Conservation (phyloP, 1,140 invertebrate species). For the Hylaeus anthracinus region DNA sequence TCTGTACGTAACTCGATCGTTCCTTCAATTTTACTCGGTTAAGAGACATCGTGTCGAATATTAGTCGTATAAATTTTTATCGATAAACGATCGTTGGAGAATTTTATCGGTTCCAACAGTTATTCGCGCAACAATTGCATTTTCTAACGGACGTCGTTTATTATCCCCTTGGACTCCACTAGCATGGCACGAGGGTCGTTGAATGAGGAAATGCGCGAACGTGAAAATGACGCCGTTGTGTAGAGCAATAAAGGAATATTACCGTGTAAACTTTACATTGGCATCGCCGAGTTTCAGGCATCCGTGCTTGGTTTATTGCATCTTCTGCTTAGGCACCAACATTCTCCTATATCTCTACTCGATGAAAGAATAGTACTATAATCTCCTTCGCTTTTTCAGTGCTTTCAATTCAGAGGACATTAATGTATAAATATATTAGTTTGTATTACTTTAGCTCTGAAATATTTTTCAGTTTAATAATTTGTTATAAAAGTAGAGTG, state of each 20-base stretch:
- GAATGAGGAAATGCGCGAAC: neutral
- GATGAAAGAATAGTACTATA: too few species aligned
- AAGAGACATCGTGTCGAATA: neutral
- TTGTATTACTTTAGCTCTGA: too few species aligned
- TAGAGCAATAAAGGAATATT: neutral
- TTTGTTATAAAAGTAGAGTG: too few species aligned
- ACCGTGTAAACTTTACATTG: too few species aligned
- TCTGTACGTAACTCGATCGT: neutral
- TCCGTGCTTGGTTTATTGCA: too few species aligned
- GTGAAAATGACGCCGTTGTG: neutral
- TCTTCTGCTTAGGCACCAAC: too few species aligned
- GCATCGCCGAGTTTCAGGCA: too few species aligned
- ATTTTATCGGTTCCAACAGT: neutral
- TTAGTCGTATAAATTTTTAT: slow-evolving; percentile 24
- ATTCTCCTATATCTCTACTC: too few species aligned
- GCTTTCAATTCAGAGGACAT: too few species aligned
- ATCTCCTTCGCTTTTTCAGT: too few species aligned
- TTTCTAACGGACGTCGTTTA: neutral
- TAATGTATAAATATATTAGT: too few species aligned
- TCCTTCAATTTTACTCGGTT: neutral
- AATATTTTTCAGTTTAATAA: too few species aligned
- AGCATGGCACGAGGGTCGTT: neutral
- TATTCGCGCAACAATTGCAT: neutral
- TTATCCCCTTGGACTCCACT: neutral
- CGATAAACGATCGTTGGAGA: neutral